Evolutionary conservation across 1,140 invertebrate species (phyloP), one percentile per base, ranked within the genome.

Genomic region (Brachionus sp.): DNA sequence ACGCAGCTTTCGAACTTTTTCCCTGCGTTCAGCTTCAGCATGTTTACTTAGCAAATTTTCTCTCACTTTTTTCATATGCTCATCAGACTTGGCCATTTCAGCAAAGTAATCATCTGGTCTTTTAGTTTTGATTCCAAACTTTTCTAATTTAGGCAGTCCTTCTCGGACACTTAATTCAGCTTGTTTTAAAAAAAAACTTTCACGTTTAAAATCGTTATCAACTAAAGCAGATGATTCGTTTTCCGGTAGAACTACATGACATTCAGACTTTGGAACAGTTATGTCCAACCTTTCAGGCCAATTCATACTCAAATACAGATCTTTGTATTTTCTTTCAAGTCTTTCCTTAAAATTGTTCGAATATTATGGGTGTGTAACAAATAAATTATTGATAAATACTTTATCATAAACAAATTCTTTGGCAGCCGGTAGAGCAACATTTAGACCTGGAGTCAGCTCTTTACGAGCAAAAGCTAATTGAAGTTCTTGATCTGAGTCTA

Each of bases 1-100:
- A 44, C 83, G 70, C 12, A 84, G n/a, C 12, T 84, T 57, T 35
- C 83, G 70, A n/a, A 84, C 33, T 77, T 75, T 70, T 50, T 83
- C 82, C 12, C 82, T 33, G 29, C 57, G 39, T 39, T 70, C 68
- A 4, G 29, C 19, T 73, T 83, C 82, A 19, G 64, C 64, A 39
- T 70, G 57, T 23, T 70, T 70, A 42, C 57, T 75, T 5, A 83
- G 1, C 12, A 75, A 25, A 57, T 73, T 50, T 57, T 83, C 68
- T 16, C 66, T n/a, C 19, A 92, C 92, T 89, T 96, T 98, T 86
- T 97, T 94, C 97, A 99, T 99, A 85, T 99, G 97, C 50, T 92
- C 91, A 90, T 99, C 97, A 68, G 94, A 92, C 88, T 99, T 99
- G 2, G 95, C 95, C 97, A 99, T 99, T 91, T 99, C 94, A 0